Evolutionary conservation across 2,888 invertebrate species (phyloP).

Genomic region (Halictus quadricinctus): DNA sequence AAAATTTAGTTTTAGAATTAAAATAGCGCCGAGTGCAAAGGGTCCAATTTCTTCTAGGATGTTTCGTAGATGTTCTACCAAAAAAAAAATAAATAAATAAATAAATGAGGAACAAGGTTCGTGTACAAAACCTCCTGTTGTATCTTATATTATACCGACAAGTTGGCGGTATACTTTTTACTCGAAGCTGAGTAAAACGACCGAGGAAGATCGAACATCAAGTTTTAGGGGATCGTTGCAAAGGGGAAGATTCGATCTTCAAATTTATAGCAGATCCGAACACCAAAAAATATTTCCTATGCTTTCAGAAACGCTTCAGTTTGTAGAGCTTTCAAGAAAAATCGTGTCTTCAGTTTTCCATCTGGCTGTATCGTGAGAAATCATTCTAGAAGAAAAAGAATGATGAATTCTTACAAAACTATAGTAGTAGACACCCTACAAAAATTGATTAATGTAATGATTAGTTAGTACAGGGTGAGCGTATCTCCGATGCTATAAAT

Average conservation of each 20-base stretch:
- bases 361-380: background rate
- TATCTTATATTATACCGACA: background rate
- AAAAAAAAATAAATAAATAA: background rate
- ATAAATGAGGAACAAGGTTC: background rate
- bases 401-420: background rate
- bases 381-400: background rate
- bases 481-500: no score
- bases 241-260: background rate
- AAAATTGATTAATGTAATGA: no score
- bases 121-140: background rate
- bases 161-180: background rate
- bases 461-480: no score
- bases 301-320: background rate
- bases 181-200: background rate
- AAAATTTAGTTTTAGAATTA: no score
- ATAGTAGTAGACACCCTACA: background rate
- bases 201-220: background rate
- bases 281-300: background rate
- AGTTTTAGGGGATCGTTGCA: background rate
- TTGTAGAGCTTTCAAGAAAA: background rate
- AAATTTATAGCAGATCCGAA: background rate
- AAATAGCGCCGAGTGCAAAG: no score
- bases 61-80: no score
- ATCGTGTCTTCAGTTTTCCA: background rate
- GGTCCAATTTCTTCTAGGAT: no score